Base-by-base conservation (phyloP, 2,113 vertebrate genomes). In the Bos taurus region DNA sequence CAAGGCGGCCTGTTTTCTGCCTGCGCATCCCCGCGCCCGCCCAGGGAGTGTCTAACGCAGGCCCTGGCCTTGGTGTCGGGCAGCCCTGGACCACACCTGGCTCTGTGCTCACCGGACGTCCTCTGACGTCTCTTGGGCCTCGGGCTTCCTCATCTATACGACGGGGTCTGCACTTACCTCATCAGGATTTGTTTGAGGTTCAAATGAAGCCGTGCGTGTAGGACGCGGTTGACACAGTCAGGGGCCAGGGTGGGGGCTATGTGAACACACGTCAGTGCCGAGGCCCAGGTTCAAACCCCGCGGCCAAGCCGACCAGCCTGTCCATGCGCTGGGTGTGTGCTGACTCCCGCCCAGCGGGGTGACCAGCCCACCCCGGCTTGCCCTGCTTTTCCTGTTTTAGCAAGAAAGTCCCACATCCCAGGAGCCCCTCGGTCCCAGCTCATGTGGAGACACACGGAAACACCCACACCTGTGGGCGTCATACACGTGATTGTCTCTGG, bases 211-310 rank as follows among this genome's bases (percentile, higher is more conserved):
- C 62, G 7, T 13, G 23, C 9, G 6, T 57, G 50, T 28, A 50
- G 60, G 17, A 25, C 21, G 13, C 0, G 21, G 67, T 74, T 13
- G 23, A 25, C 64, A 36, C n/a, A 71, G 64, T 36, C 64, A 71
- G 64, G n/a, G 64, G 2, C 64, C 0, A 1, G 64, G 17, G 8
- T 36, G 64, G n/a, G 16, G n/a, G 8, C 17, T 36, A 5, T 4
- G 17, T 5, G 1, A 10, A 5, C 14, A 36, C 64, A 67, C 3
- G 8, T 36, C 64, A 21, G 1, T 2, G 33, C 33, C 2, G 64
- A 36, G 17, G 33, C 64, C n/a, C n/a, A 21, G 33, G 23, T 30
- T n/a, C 33, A 0, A n/a, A 8, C 33, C 60, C 33, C 6, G 0
- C 3, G 7, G 62, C 16, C 7, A 9, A n/a, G 62, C 62, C 7